Conservation (phyloP, 2,888 invertebrate species). For the Oscheius sp. region DNA sequence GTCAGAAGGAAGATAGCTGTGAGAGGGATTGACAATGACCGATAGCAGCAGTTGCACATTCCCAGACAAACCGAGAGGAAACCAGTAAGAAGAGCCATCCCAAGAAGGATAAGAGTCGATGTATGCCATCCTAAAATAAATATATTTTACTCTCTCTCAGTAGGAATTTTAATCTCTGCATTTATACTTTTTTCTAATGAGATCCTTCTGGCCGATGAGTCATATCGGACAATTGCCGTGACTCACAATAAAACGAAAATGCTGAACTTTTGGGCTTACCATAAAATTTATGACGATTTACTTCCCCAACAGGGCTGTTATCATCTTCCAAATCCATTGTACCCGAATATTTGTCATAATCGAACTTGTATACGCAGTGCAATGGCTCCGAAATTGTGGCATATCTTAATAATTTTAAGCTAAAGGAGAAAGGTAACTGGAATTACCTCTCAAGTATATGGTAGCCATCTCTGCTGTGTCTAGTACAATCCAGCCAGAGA, state of each 20-base stretch:
- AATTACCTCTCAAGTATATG: slow-evolving; percentile 66
- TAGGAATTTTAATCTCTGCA: neutral
- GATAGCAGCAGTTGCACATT: slow-evolving; percentile 69
- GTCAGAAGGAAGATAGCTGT: slow-evolving; percentile 68
- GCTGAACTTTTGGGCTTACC: slow-evolving; percentile 47
- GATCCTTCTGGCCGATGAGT: neutral
- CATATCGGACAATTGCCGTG: neutral
- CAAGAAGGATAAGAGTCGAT: slow-evolving; percentile 67
- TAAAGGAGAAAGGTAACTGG: neutral
- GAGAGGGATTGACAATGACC: slow-evolving; percentile 67
- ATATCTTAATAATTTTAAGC: slow-evolving; percentile 54
- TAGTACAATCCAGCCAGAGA: slow-evolving; percentile 71
- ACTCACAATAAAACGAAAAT: neutral
- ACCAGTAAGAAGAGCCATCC: slow-evolving; percentile 64
- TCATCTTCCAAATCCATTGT: slow-evolving; percentile 72
- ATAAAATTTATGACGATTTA: slow-evolving; percentile 72
- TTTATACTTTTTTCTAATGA: too few relatives aligned
- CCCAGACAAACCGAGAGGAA: slow-evolving; percentile 66
- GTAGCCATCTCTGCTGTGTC: slow-evolving; percentile 69
- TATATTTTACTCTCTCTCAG: neutral
- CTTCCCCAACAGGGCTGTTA: slow-evolving; percentile 72
- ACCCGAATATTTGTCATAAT: slow-evolving; percentile 72
- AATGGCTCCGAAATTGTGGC: slow-evolving; percentile 70
- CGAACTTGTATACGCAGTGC: slow-evolving; percentile 72
- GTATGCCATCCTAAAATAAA: slow-evolving; percentile 68